Percentiles rank a stretch among this genome's conserved stretches.
Conservation (phyloP, 2,797 vertebrate species). For the Balearica regulorum region DNA sequence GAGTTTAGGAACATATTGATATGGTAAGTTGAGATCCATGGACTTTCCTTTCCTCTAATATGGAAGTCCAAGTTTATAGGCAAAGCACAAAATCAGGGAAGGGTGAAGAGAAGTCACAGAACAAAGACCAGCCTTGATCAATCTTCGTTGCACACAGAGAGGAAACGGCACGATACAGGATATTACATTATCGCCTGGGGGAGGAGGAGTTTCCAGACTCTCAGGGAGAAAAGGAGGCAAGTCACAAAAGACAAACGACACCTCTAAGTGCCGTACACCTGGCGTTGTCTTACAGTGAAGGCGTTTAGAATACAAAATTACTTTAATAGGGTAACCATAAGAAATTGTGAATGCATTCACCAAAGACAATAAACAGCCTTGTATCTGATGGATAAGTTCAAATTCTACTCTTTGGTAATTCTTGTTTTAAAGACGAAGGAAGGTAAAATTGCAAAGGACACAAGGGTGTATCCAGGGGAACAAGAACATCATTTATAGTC, state of each 20-base stretch:
- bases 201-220: not conserved
- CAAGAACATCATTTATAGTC: constrained; percentile 26
- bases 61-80: not conserved
- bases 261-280: rapidly evolving
- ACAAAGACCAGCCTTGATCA: not conserved
- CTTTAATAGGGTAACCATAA: not conserved
- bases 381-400: not conserved
- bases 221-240: not conserved
- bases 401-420: not conserved
- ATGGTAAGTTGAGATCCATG: not conserved
- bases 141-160: not conserved
- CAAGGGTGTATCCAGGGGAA: constrained; percentile 1
- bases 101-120: not conserved
- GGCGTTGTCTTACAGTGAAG: not conserved
- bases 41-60: not conserved
- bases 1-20: not conserved
- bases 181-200: rapidly evolving
- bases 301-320: not conserved
- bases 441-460: constrained; percentile 14
- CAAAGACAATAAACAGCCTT: not conserved
- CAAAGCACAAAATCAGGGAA: not conserved
- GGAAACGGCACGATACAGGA: not conserved
- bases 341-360: not conserved
- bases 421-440: not conserved
- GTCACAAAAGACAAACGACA: not conserved